Base-by-base conservation (phyloP, 2,888 invertebrate genomes). In the Meganola albula region DNA sequence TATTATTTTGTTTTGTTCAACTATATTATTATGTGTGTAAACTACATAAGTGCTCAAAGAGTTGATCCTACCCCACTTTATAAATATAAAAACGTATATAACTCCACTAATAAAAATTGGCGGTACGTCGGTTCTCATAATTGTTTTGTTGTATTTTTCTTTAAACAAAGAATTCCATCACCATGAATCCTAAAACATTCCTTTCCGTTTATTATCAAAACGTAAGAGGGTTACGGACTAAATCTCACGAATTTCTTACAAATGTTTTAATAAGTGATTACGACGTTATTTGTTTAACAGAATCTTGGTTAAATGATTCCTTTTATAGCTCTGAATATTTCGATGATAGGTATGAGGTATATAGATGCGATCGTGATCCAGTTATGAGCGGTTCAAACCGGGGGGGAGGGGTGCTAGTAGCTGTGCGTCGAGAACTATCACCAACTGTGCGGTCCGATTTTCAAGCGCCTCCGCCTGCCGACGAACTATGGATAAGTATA, bases 261-360 rank as follows among this genome's bases (percentile, higher is more conserved):
- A 24, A 29, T 10, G 23, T 37, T 8, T 10, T 25, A 7, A 9
- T 20, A 16, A 24, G 20, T 12, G n/a, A 37, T 23, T 37, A 22
- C 22, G 37, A 37, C 14, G 24, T 36, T 20, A 27, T 27, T 12
- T 32, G 37, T 12, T 24, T 37, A 11, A 28, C 29, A 11, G 32
- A 37, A 26, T 31, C 25, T 11, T 37, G 37, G 37, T 16, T 37
- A 2, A 29, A 24, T 10, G 14, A 10, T 9, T n/a, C 25, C 16
- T 37, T 37, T 12, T 24, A 32, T 16, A 26, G 29, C 13, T 20
- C 28, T 9, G 37, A 37, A 21, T 37, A 25, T 26, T 37, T 37
- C 6, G 37, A 37, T 14, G 25, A 28, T 16, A 27, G 37, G 20
- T 37, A 37, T 24, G 21, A 28, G 10, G 37, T 33, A 5, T 37